A percentile compares a stretch with the other conserved stretches of the same genome.
Conservation (phyloP, 2,113 vertebrate species). For the Bombycilla garrulus region DNA sequence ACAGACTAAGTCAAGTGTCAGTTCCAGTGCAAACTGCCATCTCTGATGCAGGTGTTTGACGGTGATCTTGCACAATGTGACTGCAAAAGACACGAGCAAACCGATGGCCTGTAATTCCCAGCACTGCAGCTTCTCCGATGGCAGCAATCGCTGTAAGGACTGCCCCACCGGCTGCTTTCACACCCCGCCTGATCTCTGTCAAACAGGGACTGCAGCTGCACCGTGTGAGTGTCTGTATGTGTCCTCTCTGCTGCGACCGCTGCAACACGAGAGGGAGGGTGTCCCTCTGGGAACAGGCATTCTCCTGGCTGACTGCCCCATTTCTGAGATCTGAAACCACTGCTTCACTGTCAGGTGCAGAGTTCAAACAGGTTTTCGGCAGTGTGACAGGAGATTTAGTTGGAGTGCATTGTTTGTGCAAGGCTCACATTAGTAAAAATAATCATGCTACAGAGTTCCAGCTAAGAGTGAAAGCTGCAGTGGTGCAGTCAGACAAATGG, state of each 20-base stretch:
- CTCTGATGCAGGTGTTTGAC: neutral
- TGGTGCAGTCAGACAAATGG: neutral
- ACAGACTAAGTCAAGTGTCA: neutral
- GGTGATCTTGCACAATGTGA: neutral
- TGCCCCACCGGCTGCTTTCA: neutral
- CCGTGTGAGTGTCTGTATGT: neutral
- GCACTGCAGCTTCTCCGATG: neutral
- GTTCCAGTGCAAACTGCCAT: neutral
- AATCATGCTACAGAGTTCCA: neutral
- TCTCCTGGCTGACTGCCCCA: neutral
- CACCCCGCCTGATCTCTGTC: neutral
- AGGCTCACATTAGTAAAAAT: neutral
- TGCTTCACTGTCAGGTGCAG: neutral
- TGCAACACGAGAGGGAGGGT: neutral
- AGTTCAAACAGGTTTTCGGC: neutral
- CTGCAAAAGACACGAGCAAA: neutral
- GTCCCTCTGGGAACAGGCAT: neutral
- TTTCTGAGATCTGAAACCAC: neutral
- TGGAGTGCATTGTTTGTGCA: neutral
- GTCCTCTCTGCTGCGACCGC: neutral
- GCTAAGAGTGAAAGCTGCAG: neutral
- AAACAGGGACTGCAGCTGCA: neutral
- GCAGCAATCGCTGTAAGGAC: neutral
- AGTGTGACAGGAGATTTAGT: neutral
- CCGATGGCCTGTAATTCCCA: neutral